Conservation (phyloP, 2,797 vertebrate genomes). For the Propithecus perrieri region DNA sequence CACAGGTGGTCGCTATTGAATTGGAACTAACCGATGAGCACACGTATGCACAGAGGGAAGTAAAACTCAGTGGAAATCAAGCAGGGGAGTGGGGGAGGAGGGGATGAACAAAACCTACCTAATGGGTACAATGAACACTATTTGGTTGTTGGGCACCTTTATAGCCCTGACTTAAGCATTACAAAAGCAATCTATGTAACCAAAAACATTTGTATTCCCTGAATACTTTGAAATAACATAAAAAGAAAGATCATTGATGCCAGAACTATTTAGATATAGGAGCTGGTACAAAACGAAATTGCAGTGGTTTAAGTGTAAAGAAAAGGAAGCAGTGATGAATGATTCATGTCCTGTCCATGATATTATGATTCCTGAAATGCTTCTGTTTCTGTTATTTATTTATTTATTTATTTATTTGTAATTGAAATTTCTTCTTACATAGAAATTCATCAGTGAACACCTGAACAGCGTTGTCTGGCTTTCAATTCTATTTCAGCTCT, state of each 20-base stretch:
- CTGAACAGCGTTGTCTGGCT: fast-evolving
- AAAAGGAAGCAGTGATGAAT: neutral
- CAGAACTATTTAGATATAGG: neutral
- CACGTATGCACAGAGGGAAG: no score
- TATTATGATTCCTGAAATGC: neutral
- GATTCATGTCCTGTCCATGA: fast-evolving
- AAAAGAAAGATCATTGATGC: neutral
- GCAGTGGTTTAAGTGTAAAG: neutral
- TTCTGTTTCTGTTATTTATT: neutral
- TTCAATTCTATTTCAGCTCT: neutral
- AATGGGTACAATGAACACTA: no score
- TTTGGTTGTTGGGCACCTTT: no score
- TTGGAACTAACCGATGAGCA: no score
- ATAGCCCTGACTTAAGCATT: no score
- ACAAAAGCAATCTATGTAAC: no score
- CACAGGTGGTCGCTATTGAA: no score
- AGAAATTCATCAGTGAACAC: neutral
- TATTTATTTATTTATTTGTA: neutral
- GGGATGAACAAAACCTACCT: no score
- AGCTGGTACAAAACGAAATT: neutral
- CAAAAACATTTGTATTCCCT: no score
- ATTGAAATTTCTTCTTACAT: neutral
- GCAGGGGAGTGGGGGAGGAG: no score
- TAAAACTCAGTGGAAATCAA: no score
- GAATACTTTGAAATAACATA: no score